phyloP scores from a whole-genome alignment of 2,113 vertebrate species.

The Lampris megalopsis region DNA sequence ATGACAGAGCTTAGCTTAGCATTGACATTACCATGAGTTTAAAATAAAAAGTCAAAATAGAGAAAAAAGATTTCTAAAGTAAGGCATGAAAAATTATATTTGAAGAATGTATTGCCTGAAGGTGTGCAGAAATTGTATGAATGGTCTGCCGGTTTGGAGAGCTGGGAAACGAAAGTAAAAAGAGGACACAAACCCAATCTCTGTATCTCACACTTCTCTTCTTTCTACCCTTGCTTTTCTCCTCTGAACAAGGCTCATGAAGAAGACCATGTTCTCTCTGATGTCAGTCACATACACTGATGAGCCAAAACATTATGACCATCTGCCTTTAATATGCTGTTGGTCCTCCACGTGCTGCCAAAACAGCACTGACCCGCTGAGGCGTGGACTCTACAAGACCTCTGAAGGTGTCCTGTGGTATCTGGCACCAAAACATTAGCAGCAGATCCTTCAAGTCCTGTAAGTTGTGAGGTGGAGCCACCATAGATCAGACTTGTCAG shows the following conservation, averaged over 20 bases:
- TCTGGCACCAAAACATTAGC: no score
- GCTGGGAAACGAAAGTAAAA: neutral
- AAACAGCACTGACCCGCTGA: no score
- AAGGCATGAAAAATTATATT: neutral
- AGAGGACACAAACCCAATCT: neutral
- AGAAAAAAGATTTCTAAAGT: neutral
- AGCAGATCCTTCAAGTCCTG: no score
- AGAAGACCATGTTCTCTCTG: constrained; percentile 32
- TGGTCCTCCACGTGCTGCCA: no score
- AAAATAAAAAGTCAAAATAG: neutral
- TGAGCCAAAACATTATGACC: neutral
- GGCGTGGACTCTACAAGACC: no score
- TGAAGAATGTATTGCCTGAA: neutral
- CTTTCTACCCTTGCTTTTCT: constrained; percentile 7
- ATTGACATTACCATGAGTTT: constrained; percentile 37
- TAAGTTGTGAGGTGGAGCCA: no score
- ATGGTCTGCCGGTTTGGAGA: no score
- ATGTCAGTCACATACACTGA: constrained; percentile 36
- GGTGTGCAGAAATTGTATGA: no score
- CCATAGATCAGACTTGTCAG: no score
- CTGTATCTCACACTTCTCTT: neutral
- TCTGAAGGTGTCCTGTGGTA: no score
- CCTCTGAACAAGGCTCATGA: constrained; percentile 3
- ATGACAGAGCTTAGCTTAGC: constrained; percentile 16
- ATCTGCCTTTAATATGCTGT: no score